Conservation (phyloP, 2,888 invertebrate species). For the Cryptocephalus primarius region DNA sequence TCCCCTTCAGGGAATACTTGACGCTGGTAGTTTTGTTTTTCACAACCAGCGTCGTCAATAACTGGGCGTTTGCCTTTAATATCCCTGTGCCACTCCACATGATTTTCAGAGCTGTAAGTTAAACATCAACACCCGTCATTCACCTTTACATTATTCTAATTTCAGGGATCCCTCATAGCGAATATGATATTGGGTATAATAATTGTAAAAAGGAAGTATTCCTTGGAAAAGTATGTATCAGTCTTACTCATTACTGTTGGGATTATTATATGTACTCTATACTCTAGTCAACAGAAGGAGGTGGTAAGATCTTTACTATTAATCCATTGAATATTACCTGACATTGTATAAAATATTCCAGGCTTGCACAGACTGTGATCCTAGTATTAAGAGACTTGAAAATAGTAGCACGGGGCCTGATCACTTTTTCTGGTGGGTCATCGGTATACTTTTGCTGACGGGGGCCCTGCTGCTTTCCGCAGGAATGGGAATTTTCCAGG, state of each 20-base stretch:
- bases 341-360: constrained; percentile 6
- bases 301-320: constrained; percentile 18
- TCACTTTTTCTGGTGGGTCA: constrained; percentile 50
- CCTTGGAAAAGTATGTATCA: constrained; percentile 76
- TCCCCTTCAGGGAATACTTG: constrained; percentile 70
- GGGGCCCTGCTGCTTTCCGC: constrained; percentile 87
- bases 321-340: not conserved
- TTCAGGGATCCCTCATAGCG: constrained; percentile 86
- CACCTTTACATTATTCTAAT: constrained; percentile 11
- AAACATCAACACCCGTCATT: no score
- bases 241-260: constrained; percentile 90
- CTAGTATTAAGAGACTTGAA: constrained; percentile 30
- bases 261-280: constrained; percentile 81
- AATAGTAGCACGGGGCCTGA: constrained; percentile 27
- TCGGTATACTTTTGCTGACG: constrained; percentile 74
- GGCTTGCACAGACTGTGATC: constrained; percentile 29
- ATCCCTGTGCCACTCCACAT: constrained; percentile 97
- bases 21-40: constrained; percentile 84
- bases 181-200: constrained; percentile 93
- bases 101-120: constrained; percentile 86
- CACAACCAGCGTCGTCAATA: constrained; percentile 81
- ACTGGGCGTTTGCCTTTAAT: constrained; percentile 92
- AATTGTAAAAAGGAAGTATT: constrained; percentile 74
- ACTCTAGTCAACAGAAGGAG: constrained; percentile 51
- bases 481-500: constrained; percentile 87